Evolutionary conservation across 2,113 vertebrate species (phyloP), one percentile per base, ranked within the genome.

Genomic region (Calonectris borealis): DNA sequence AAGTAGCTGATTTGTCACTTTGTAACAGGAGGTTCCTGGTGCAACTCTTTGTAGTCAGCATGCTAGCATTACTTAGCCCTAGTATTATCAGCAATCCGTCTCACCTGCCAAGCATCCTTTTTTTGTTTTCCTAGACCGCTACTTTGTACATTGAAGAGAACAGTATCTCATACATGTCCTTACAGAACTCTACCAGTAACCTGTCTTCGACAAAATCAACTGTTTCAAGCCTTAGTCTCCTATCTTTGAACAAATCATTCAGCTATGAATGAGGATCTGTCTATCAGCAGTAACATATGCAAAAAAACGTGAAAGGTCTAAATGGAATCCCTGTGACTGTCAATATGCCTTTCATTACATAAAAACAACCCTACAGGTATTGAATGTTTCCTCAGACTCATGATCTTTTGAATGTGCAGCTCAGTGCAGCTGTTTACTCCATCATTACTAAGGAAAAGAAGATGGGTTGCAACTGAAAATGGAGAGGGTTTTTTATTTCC

Each of bases 361-460:
- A 83, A 90, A 86, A 69, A 29, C 22, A 72, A 66, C 25, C 46
- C 48, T 40, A 66, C 3, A 7, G 10, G 31, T 42, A 95, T 8
- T 40, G 65, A 90, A 65, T 25, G 25, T 70, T 38, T 83, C 77
- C 83, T 95, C 25, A 18, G 69, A 78, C 25, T 85, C 11, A 2
- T 27, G 22, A 78, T 69, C 68, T 94, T 92, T 93, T 73, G 71
- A 75, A n/a, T 36, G 46, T 27, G 31, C 5, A 83, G 84, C 48
- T 90, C 76, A 55, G 54, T 76, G 83, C 58, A 86, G 55, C 49
- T 89, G 31, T 86, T 89, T 86, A 81, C n/a, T 77, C 57, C 61
- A 31, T 36, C 72, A 83, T 55, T 93, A 88, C n/a, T 46, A 94
- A 96, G 79, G 38, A 88, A 96, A 66, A 89, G 44, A 92, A 91